Base-by-base conservation (phyloP, 2,888 invertebrate species). In the Nymphalis c-album region DNA sequence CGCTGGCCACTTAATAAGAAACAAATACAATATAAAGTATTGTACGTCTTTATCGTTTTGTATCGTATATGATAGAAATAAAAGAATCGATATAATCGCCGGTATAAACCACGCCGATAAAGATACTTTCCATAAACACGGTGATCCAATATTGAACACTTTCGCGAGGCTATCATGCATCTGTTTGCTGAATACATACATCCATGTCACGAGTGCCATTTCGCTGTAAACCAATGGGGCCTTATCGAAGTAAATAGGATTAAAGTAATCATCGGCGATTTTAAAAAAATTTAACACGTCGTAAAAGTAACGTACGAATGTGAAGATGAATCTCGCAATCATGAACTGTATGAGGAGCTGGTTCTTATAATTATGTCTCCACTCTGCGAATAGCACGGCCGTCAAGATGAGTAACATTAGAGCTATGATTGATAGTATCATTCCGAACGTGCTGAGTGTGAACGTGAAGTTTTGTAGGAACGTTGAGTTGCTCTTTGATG, bases 281-380 rank as follows among this genome's bases (percentile, higher is more conserved):
- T 74, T 60, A 31, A 80, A 79, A 0, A 82, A 63, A 8, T 71
- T 73, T 22, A 76, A 72, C 1, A 85, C 57, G 35, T 87, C 88
- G n/a, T 77, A 76, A 7, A 79, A 69, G 69, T 82, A 89, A 74
- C 88, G 80, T 10, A 83, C 67, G 10, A 80, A 73, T 0, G 84
- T 83, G 65, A 85, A 90, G 7, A 84, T 8, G 66, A 85, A 86
- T 75, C 91, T 82, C 4, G 87, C 85, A 0, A 83, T 58, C 85
- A 90, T 88, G 40, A 91, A 86, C 64, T 91, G 91, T 1, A 88
- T 77, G 13, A 91, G 82, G 0, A 90, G 73, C 70, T 89, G 87
- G 62, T 91, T 91, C 72, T 91, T 91, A 76, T 85, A 85, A 48
- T 67, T 84, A 2, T 75, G 73, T 63, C 91, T 84, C 91, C 91